These are phyloP conservation scores for Axis porcinus DNA, from an alignment of 2,113 vertebrate genomes.

Conservation along the genomic window DNA sequence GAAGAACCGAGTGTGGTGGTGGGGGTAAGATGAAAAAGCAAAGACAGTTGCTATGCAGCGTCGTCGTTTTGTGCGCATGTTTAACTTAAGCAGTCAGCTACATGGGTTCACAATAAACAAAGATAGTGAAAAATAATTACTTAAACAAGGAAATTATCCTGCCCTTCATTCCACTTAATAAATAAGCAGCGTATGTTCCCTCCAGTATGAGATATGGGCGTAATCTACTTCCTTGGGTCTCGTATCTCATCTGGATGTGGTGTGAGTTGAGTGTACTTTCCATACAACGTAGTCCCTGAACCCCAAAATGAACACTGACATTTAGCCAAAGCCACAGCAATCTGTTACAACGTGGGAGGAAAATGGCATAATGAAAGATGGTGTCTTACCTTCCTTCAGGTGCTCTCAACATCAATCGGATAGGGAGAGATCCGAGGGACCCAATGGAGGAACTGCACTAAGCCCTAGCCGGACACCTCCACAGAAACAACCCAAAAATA, in stretches of 20 bases:
- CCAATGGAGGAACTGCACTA: neutral
- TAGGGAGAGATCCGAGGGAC: neutral
- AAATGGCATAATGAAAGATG: neutral
- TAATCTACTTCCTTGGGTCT: neutral
- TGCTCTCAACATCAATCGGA: rapidly evolving
- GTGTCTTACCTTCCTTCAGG: neutral
- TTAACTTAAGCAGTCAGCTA: neutral
- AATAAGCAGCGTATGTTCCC: neutral
- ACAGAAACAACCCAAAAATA: neutral
- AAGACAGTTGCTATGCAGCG: neutral
- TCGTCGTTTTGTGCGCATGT: neutral
- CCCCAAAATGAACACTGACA: neutral
- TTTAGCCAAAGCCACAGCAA: neutral
- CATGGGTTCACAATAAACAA: neutral
- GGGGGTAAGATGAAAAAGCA: neutral
- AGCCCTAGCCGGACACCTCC: rapidly evolving
- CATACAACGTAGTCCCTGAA: neutral
- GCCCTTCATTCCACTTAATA: neutral
- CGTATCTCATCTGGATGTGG: neutral
- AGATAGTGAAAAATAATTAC: neutral
- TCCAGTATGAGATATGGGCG: too few relatives aligned
- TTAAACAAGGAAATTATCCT: neutral
- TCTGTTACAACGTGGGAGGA: neutral
- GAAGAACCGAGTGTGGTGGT: neutral
- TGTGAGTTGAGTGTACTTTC: neutral